phyloP scores from a whole-genome alignment of 2,888 invertebrate genomes.

The Acleris laterana region DNA sequence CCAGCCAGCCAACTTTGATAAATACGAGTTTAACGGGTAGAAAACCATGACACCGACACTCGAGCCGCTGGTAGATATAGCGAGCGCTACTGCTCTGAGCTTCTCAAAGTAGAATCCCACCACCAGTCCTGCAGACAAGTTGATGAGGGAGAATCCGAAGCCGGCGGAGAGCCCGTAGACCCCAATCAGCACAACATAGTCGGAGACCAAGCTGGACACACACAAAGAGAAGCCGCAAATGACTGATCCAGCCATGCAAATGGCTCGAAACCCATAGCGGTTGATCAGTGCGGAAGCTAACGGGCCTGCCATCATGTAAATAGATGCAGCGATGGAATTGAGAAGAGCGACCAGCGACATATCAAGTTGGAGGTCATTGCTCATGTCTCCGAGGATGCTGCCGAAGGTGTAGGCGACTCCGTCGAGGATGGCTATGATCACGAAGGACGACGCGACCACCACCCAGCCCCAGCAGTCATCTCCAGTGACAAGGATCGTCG shows the following conservation, averaged over 20 bases:
- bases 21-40: constrained; percentile 62
- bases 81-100: constrained; percentile 64
- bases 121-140: constrained; percentile 64
- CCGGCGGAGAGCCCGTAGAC: constrained; percentile 69
- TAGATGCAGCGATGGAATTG: constrained; percentile 69
- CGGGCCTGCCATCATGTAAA: constrained; percentile 68
- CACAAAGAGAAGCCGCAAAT: constrained; percentile 60
- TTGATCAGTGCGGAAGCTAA: constrained; percentile 74
- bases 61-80: constrained; percentile 66
- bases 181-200: constrained; percentile 54
- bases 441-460: constrained; percentile 64
- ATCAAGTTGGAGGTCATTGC: constrained; percentile 55
- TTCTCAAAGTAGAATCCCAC: constrained; percentile 79
- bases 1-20: constrained; percentile 68
- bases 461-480: constrained; percentile 79
- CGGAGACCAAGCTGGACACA: constrained; percentile 61
- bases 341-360: constrained; percentile 62
- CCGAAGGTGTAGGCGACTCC: constrained; percentile 72
- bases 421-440: constrained; percentile 62
- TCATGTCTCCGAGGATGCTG: constrained; percentile 62
- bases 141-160: constrained; percentile 67
- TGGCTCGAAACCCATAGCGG: constrained; percentile 73
- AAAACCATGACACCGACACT: constrained; percentile 69
- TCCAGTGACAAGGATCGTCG: constrained; percentile 69
- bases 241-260: constrained; percentile 69